These are phyloP conservation scores for Drosophila kanapiae DNA, from an alignment of 1,140 invertebrate species.

Conservation along the genomic window DNA sequence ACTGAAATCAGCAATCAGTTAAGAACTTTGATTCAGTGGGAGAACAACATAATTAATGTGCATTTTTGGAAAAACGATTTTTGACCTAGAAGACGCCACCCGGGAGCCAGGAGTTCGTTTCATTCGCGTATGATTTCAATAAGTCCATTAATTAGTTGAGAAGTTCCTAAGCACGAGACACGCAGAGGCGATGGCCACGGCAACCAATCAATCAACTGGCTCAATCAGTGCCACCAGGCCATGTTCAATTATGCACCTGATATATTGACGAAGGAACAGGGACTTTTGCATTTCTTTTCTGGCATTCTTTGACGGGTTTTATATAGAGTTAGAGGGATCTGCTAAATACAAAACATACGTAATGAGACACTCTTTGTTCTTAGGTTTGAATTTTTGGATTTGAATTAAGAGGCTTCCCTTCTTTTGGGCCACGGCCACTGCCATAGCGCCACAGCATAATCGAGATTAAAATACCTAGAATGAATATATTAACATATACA, in stretches of 20 bases:
- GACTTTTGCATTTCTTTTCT: conserved; percentile 66
- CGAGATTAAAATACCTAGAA: conserved; percentile 59
- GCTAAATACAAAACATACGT: conserved; percentile 37
- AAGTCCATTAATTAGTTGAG: conserved; percentile 58
- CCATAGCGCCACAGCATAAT: conserved; percentile 61
- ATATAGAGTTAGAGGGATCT: conserved; percentile 17
- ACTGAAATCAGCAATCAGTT: conserved; percentile 26
- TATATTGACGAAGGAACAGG: conserved; percentile 1
- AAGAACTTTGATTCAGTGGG: conserved; percentile 17
- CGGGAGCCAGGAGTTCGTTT: conserved; percentile 25
- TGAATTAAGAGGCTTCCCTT: conserved; percentile 39
- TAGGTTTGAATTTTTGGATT: conserved; percentile 27
- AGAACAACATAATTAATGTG: conserved; percentile 34
- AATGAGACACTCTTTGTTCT: conserved; percentile 29
- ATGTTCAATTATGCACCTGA: conserved; percentile 26
- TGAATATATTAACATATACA: conserved; percentile 50
- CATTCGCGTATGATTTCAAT: conserved; percentile 40
- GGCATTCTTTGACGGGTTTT: neutral
- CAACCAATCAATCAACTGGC: conserved; percentile 37
- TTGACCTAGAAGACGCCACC: conserved; percentile 7
- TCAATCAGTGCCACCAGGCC: conserved; percentile 37
- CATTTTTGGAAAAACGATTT: conserved; percentile 43
- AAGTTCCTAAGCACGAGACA: conserved; percentile 62
- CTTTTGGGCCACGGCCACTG: conserved; percentile 44
- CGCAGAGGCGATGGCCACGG: conserved; percentile 11